Base-by-base conservation (phyloP, 1,140 invertebrate genomes). In the Drosophila pruinosa region DNA sequence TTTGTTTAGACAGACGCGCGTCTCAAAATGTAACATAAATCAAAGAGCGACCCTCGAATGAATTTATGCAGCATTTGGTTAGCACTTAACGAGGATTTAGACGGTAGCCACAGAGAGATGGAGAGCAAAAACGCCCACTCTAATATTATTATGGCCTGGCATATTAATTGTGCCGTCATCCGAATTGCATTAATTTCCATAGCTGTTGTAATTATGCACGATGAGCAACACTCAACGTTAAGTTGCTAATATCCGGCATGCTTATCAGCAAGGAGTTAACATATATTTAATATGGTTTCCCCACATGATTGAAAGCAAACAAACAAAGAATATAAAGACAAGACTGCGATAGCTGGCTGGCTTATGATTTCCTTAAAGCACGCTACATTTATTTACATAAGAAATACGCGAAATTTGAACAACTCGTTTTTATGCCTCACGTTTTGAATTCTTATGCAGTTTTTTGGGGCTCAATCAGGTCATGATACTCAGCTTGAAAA, bases 21-120 rank as follows among this genome's bases (percentile, higher is more conserved):
- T 63, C 67, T 28, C 50, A 50, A 63, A 63, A 54, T 53, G 67
- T 38, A 47, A 70, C 67, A 69, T 69, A 69, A 69, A 69, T 69
- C 65, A 70, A 62, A 38, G 67, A 63, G 47, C 24, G 45, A 50
- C 57, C 57, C 47, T 62, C 41, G 38, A 22, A 45, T 52, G 15
- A 62, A 69, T 53, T 61, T 61, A 43, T 36, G 41, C 28, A 53
- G 58, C 50, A 54, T 70, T 63, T 69, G 65, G 19, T 43, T 38
- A 70, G 67, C 67, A 70, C 58, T 70, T 70, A 70, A 70, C 59
- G 50, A 53, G 65, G 65, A 69, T 69, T 69, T 62, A 52, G 26
- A 43, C 31, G 10, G 26, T 24, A 38, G 54, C 54, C 54, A 36
- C 50, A 53, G 26, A 50, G 14, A 47, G 22, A 17, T 17, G 15